These are phyloP conservation scores for Tachystola acroxantha DNA, from an alignment of 2,888 invertebrate genomes.

Conservation along the genomic window DNA sequence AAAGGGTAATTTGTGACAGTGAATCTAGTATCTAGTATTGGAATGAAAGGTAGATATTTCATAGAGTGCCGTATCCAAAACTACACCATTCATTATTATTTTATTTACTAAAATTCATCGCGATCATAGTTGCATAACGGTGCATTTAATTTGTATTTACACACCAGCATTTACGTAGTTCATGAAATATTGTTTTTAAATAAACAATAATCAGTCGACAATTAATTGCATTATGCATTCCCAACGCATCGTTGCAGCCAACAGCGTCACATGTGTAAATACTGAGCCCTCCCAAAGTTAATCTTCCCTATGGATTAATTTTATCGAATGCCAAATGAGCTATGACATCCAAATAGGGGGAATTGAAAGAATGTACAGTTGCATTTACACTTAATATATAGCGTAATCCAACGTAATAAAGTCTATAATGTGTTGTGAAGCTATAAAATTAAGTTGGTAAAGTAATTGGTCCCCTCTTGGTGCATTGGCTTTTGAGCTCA, in stretches of 20 bases:
- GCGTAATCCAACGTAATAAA: conserved; percentile 25
- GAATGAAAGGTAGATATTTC: no score
- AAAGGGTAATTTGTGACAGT: no score
- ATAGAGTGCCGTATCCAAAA: no score
- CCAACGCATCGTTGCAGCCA: conserved; percentile 16
- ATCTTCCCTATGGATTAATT: conserved; percentile 68
- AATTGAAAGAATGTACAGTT: conserved; percentile 38
- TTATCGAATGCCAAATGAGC: conserved; percentile 75
- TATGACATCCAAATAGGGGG: conserved; percentile 59
- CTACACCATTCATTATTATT: no score
- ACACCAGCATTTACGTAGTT: no score
- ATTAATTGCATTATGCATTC: conserved; percentile 62
- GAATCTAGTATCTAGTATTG: no score
- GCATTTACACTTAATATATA: conserved; percentile 17
- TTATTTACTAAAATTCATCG: no score
- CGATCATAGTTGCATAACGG: no score
- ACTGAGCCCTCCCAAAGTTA: conserved; percentile 45
- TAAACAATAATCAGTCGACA: conserved; percentile 40
- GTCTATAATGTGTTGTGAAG: conserved; percentile 25
- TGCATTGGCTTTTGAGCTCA: conserved; percentile 67
- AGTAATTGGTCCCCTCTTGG: conserved; percentile 40
- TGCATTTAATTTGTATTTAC: no score
- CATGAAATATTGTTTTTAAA: conserved; percentile 16
- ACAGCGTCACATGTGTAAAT: conserved; percentile 55
- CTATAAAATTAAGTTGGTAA: conserved; percentile 17